Percentiles rank a stretch among this genome's conserved stretches.
These are phyloP conservation scores for Diarsia rubi DNA, from an alignment of 2,888 invertebrate genomes.

Conservation along the genomic window DNA sequence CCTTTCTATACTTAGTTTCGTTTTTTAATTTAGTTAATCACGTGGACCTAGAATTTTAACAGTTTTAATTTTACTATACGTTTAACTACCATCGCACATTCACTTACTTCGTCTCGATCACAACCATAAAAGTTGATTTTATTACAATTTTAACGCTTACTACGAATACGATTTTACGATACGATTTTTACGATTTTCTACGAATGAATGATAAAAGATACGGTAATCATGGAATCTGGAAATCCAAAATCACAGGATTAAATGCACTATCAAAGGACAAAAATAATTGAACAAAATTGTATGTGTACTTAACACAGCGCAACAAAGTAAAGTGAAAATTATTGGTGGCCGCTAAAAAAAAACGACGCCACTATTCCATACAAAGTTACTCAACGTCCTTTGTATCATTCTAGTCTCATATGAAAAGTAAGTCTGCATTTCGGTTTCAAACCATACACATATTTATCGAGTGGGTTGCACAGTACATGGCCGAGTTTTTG, in stretches of 20 bases:
- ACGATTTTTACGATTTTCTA: conserved; percentile 32
- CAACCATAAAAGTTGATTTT: background rate
- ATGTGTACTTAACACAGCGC: too few relatives aligned
- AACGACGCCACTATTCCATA: too few relatives aligned
- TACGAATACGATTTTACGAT: too few relatives aligned
- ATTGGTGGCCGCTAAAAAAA: too few relatives aligned
- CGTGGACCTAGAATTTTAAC: background rate
- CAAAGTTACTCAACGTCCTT: too few relatives aligned
- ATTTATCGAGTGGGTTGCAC: conserved; percentile 36
- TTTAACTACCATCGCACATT: background rate
- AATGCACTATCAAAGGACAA: too few relatives aligned
- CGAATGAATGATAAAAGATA: too few relatives aligned
- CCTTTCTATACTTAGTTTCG: background rate
- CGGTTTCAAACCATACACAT: conserved; percentile 9
- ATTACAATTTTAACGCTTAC: background rate
- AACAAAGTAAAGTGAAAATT: too few relatives aligned
- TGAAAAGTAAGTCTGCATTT: conserved; percentile 11
- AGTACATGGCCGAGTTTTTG: conserved; percentile 63
- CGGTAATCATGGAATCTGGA: too few relatives aligned
- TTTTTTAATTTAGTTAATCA: background rate
- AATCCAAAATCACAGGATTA: too few relatives aligned
- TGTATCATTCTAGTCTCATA: background rate
- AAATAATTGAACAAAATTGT: too few relatives aligned
- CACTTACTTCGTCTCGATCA: background rate
- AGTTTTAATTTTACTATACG: background rate